phyloP scores from a whole-genome alignment of 2,113 vertebrate genomes.

The Platycercus adscitus region DNA sequence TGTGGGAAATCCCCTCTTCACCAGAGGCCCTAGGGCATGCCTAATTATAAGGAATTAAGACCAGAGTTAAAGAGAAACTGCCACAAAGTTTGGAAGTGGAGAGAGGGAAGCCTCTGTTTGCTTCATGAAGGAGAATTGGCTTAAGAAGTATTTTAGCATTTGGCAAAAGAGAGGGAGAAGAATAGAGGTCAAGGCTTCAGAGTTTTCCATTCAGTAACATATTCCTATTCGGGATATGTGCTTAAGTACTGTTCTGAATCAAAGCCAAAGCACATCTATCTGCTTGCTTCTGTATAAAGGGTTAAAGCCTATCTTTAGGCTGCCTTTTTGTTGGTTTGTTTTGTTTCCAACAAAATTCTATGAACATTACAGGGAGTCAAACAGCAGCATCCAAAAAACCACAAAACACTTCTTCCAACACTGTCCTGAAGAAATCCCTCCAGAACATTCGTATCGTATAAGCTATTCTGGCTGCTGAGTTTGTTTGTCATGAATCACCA shows the following conservation, averaged over 20 bases:
- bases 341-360: background rate
- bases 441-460: background rate
- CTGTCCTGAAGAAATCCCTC: background rate
- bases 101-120: background rate
- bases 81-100: background rate
- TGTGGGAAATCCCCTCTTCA: background rate
- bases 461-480: conserved; percentile 7
- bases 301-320: background rate
- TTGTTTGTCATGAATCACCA: conserved; percentile 11
- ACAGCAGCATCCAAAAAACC: background rate
- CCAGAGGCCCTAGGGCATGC: background rate
- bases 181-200: conserved; percentile 34
- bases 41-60: background rate
- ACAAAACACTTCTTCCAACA: background rate
- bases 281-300: background rate
- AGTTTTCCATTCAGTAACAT: conserved; percentile 45
- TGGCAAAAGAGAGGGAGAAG: conserved; percentile 9
- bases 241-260: conserved; percentile 20
- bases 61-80: conserved; percentile 16
- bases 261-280: background rate
- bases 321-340: background rate
- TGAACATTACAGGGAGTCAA: background rate
- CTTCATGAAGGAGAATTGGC: background rate
- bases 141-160: conserved; percentile 7
- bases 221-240: background rate